Base-by-base conservation (phyloP, 2,888 invertebrate genomes). In the Limnephilus rhombicus region DNA sequence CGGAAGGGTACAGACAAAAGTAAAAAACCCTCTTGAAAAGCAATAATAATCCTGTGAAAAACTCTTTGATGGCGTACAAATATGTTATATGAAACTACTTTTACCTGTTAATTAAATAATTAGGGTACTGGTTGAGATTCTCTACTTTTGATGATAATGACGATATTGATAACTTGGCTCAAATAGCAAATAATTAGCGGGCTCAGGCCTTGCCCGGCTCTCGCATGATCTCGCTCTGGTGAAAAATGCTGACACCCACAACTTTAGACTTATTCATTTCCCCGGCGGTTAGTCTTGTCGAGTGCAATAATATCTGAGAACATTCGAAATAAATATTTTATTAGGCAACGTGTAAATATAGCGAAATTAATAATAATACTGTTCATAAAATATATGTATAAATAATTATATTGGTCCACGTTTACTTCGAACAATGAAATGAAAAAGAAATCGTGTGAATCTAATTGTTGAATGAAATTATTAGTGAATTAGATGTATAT, bases 251-350 rank as follows among this genome's bases (percentile, higher is more conserved):
- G 68, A 68, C 68, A 68, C 68, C 24, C 68, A 24, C 68, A 68
- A n/a, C 9, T 68, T 24, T 68, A 7, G n/a, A n/a, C 68, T 68
- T 68, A n/a, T 9, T 68, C 24, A n/a, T n/a, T 68, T 68, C 68
- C 24, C 68, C 68, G 68, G 9, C 24, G 9, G 15, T 7, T 24
- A 68, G 68, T 34, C 83, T 13, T 34, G 83, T 83, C 83, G 34
- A 83, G 83, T 83, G 83, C 83, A 83, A 83, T 83, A 83, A 83
- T 37, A 83, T 83, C 34, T 11, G 83, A 37, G 24, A 83, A 37
- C 83, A 37, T 34, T 83, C n/a, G 24, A n/a, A 24, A 68, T 24
- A 24, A n/a, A 68, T n/a, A 68, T 15, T 13, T 13, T 83, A 41
- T 37, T 41, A 83, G 37, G 37, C 83, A 83, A 37, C 83, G n/a